phyloP scores from a whole-genome alignment of 2,797 vertebrate genomes.

The Crenuchus spilurus region DNA sequence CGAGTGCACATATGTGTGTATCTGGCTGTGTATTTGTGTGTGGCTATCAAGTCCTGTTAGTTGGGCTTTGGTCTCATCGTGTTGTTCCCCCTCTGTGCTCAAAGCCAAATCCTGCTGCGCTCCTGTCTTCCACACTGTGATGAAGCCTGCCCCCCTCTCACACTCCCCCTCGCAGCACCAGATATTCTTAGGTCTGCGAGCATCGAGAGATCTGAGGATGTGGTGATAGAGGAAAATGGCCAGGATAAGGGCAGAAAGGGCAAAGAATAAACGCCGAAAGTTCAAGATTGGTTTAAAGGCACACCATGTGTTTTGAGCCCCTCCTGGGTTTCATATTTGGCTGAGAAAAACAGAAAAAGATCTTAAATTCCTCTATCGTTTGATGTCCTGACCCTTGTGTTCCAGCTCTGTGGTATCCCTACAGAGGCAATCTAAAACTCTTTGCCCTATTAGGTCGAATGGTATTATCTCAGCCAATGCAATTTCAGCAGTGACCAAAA shows the following conservation, averaged over 20 bases:
- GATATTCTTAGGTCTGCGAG: slow-evolving; percentile 25
- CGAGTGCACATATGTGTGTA: background rate
- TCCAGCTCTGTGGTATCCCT: slow-evolving; percentile 7
- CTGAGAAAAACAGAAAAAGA: background rate
- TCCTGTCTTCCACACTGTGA: slow-evolving; percentile 5
- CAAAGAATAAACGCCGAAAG: slow-evolving; percentile 5
- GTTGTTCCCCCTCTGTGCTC: slow-evolving; percentile 27
- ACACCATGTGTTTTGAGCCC: slow-evolving; percentile 10
- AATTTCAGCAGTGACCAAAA: slow-evolving; percentile 35
- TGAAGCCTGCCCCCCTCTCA: slow-evolving; percentile 11
- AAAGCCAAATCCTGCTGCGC: slow-evolving; percentile 18
- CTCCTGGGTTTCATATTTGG: slow-evolving; percentile 2
- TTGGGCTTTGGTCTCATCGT: slow-evolving; percentile 27
- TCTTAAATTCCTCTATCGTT: slow-evolving; percentile 24
- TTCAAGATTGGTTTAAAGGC: slow-evolving; percentile 42
- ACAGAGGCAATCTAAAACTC: slow-evolving; percentile 46
- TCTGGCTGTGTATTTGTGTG: slow-evolving; percentile 1
- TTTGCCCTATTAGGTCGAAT: slow-evolving; percentile 41
- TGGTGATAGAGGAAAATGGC: slow-evolving; percentile 32
- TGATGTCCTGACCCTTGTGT: slow-evolving; percentile 24
- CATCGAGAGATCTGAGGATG: slow-evolving; percentile 38
- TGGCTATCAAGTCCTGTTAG: slow-evolving; percentile 35
- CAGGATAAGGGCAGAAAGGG: slow-evolving; percentile 34
- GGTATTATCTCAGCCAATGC: slow-evolving; percentile 36
- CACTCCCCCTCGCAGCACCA: background rate